Percentiles rank a stretch among this genome's conserved stretches.
Conservation (phyloP, 1,140 invertebrate species). For the Sminthurides bifidus region DNA sequence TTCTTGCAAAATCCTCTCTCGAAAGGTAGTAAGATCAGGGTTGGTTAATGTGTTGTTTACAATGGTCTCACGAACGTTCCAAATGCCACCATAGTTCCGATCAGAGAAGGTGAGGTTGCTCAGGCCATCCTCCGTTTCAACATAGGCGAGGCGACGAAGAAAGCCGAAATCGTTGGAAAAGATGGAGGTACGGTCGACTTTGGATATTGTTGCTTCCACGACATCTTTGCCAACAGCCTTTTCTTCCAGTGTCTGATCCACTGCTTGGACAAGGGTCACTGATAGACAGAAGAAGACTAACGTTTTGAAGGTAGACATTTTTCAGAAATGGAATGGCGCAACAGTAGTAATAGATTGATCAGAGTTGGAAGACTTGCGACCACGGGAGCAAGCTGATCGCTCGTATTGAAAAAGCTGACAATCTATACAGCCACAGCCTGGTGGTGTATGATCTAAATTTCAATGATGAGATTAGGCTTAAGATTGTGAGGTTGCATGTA, state of each 20-base stretch:
- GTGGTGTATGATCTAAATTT: too few species aligned
- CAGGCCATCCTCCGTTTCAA: slow-evolving; percentile 5
- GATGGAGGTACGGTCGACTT: neutral
- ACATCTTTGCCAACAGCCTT: slow-evolving; percentile 2
- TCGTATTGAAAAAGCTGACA: too few species aligned
- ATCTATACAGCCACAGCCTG: too few species aligned
- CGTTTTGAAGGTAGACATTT: too few species aligned
- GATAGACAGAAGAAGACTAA: too few species aligned
- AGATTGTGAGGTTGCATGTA: too few species aligned
- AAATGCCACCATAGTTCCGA: slow-evolving; percentile 8
- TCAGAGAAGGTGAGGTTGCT: neutral
- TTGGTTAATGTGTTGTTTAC: neutral
- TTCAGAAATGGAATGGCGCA: too few species aligned
- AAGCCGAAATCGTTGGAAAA: slow-evolving; percentile 32
- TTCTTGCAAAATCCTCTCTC: neutral
- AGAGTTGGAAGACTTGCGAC: too few species aligned
- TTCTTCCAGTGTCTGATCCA: neutral
- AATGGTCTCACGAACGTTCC: slow-evolving; percentile 4
- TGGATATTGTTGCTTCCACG: slow-evolving; percentile 1
- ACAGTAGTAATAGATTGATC: too few species aligned
- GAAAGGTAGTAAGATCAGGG: neutral
- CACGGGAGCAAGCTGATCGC: too few species aligned
- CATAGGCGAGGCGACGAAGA: slow-evolving; percentile 8
- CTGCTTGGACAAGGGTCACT: too few species aligned
- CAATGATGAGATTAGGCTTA: too few species aligned